Evolutionary conservation across 2,113 vertebrate species (phyloP).

Genomic region (Cheilinus undulatus): DNA sequence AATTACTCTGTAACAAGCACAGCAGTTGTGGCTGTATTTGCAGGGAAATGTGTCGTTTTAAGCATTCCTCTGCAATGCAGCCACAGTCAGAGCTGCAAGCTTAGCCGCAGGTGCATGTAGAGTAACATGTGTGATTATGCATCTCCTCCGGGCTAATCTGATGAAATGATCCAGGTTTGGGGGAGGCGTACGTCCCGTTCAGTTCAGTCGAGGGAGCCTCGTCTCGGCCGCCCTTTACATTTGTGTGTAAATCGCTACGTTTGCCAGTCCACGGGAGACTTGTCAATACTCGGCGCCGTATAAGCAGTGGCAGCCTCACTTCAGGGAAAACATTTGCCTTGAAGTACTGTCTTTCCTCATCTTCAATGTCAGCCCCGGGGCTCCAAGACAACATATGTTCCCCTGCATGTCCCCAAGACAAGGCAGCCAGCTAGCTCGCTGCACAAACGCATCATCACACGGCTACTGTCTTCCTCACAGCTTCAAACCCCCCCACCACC

Average conservation of each 20-base stretch:
- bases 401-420: constrained; percentile 94
- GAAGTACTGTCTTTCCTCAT: constrained; percentile 97
- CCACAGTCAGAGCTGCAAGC: constrained; percentile 62
- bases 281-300: constrained; percentile 92
- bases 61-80: constrained; percentile 33
- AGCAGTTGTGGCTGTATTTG: not conserved
- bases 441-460: constrained; percentile 88
- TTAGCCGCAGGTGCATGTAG: constrained; percentile 76
- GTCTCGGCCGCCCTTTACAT: constrained; percentile 76
- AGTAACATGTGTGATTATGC: constrained; percentile 70
- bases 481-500: constrained; percentile 28
- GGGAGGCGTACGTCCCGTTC: constrained; percentile 35
- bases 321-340: constrained; percentile 97
- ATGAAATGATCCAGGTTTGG: constrained; percentile 66
- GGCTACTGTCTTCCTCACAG: constrained; percentile 73
- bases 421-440: constrained; percentile 83
- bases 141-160: constrained; percentile 78
- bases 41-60: constrained; percentile 40
- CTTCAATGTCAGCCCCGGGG: constrained; percentile 97
- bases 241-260: constrained; percentile 88
- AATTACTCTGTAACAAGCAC: constrained; percentile 4
- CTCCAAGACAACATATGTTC: constrained; percentile 98
- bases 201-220: constrained; percentile 52
- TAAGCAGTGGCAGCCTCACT: constrained; percentile 95
- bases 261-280: constrained; percentile 91